Evolutionary conservation across 2,113 vertebrate species (phyloP), one percentile per base, ranked within the genome.

Genomic region (Onychorhynchus coronatus): DNA sequence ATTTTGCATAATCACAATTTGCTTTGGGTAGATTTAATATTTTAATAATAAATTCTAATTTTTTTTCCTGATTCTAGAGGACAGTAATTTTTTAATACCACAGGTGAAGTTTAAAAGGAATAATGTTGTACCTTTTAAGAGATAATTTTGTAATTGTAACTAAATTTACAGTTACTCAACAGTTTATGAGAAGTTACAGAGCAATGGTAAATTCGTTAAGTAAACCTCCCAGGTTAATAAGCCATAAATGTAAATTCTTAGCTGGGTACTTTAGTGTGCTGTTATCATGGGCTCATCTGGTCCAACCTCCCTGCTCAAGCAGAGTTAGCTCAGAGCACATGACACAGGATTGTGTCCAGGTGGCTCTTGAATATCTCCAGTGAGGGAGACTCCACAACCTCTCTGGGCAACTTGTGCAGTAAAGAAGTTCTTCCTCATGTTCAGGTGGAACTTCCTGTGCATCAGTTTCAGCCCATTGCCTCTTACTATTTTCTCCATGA

Each of bases 381-480:
- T 65, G 58, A 49, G 8, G 24, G 42, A 63, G 7, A 1, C 15
- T 65, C 42, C 66, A 56, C 28, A 56, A 1, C 31, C 35, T 49
- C 42, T 65, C 50, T 56, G 50, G 25, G 24, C 9, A 35, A 31
- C 24, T 31, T 56, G 28, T 16, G 35, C 11, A 63, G 30, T 3
- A 25, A 41, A 78, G n/a, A n/a, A 5, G 1, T 22, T 42, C 27
- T 50, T 81, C 27, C 50, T 50, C 44, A 5, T 11, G 6, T 23
- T 19, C 35, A 42, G 18, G 25, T 21, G 33, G 23, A 74, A 67
- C 5, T 74, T 81, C 15, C 25, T 23, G 22, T 6, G 9, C 5
- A 23, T 20, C 50, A 0, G 3, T 61, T 61, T 41, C n/a, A 82
- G 9, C 8, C 33, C 4, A 0, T 14, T 11, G 3, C 20, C 53